Evolutionary conservation across 2,888 invertebrate genomes (phyloP), one percentile per base, ranked within the genome.

Genomic region (Euzetes globulus): DNA sequence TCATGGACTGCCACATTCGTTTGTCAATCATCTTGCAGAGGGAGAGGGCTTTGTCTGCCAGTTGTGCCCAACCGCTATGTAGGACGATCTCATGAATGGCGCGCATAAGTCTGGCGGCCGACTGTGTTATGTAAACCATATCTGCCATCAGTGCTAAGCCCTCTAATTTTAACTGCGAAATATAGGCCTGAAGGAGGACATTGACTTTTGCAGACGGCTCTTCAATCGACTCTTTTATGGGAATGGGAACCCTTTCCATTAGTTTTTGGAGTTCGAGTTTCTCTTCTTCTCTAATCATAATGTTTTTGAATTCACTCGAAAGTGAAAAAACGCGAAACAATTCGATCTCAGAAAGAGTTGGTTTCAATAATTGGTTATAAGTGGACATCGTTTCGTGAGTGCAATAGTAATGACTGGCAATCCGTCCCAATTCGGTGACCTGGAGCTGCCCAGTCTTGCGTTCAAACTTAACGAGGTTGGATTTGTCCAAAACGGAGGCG

Each of bases 1-100:
- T 96, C 96, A 99, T 96, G 0, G 96, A 96, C 83, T 98, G 97
- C 99, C 99, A 99, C 79, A 98, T 97, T 45, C 98, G 87, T 0
- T 94, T 88, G 82, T 98, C 96, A 76, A 99, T 94, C 98, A 99
- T 99, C 84, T 99, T 99, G 84, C 97, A 97, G 7, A 99, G 86
- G 0, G 94, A 90, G 22, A 99, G 84, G 0, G 95, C 90, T 82
- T 98, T 99, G 82, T 98, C 97, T 0, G 96, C 94, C 72, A 99
- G 82, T 80, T 97, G 96, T 0, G 99, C 99, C 99, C 99, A 99
- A 17, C 98, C 92, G 45, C 91, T 84, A 81, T 84, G 87, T 58
- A 99, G 83, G 0, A 98, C 98, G 78, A 99, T 98, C 85, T 99
- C 99, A 83, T 90, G 98, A 78, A 99, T 94, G 0, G 99, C 98